Evolutionary conservation across 2,888 invertebrate genomes (phyloP), one percentile per base, ranked within the genome.

Genomic region (Pterostichus niger): DNA sequence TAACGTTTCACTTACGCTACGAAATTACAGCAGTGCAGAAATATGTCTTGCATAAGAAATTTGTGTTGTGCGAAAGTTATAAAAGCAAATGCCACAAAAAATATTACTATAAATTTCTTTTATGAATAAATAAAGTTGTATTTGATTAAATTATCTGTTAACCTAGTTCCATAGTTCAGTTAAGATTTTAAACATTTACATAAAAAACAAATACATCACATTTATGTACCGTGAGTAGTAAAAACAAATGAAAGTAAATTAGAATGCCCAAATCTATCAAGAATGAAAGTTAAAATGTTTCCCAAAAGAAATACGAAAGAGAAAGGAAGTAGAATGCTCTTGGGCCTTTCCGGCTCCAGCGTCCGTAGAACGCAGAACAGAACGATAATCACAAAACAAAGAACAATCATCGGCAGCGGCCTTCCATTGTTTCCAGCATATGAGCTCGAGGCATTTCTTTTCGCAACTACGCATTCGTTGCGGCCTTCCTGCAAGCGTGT

Each of bases 371-470:
- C 31, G 76, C 11, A 40, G 46, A 68, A 64, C 15, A 68, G 68
- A 68, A 52, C 31, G 49, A 54, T 35, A 40, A 71, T 13, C 10
- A 35, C 15, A 40, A 81, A 71, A 81, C 81, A 81, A 81, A 68
- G 81, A 49, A 81, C 73, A 81, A 81, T 81, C 54, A 52, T 71
- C 44, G 68, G 9, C 75, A 24, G 11, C 71, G 81, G 73, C 81
- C 81, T 81, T 81, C 81, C 81, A 81, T 81, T 81, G 81, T 81
- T 81, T 81, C 73, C 81, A 81, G 40, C 31, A 24, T 33, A 49
- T 49, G 71, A 73, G 73, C 81, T 33, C 4, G 35, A 56, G 46
- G 71, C 35, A 79, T 79, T 79, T 81, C 40, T 81, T 80, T 71
- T 81, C 61, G 80, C 54, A 68, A 80, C 44, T 49, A 71, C 15